These are phyloP conservation scores for Plebejus melissa DNA, from an alignment of 2,888 invertebrate species.

Conservation along the genomic window DNA sequence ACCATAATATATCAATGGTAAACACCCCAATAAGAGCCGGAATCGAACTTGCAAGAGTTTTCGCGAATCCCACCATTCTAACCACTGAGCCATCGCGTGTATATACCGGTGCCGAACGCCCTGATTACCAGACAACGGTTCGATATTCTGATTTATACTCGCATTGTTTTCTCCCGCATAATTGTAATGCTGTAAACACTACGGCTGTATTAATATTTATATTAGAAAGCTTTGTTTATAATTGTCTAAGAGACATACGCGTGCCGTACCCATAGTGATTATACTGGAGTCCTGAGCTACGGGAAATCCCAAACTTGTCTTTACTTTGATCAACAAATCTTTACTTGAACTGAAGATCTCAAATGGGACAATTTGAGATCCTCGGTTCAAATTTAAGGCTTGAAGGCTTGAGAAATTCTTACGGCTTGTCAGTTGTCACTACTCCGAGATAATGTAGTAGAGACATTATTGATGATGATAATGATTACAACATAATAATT, in stretches of 20 bases:
- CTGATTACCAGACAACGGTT: slow-evolving; percentile 49
- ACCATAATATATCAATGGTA: too few relatives aligned
- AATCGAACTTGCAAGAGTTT: background rate
- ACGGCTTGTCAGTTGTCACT: too few relatives aligned
- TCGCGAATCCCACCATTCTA: background rate
- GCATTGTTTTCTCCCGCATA: slow-evolving; percentile 28
- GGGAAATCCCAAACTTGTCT: too few relatives aligned
- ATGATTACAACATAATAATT: too few relatives aligned
- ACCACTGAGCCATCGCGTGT: slow-evolving; percentile 29
- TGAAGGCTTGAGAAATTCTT: too few relatives aligned
- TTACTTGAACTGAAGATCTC: too few relatives aligned
- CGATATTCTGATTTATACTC: slow-evolving; percentile 39
- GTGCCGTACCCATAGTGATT: background rate
- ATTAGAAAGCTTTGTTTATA: slow-evolving; percentile 10
- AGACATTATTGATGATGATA: too few relatives aligned
- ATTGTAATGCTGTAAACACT: slow-evolving; percentile 25
- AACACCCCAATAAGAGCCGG: background rate
- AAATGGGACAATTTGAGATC: too few relatives aligned
- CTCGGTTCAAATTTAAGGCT: too few relatives aligned
- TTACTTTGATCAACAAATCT: too few relatives aligned
- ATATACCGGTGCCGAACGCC: slow-evolving; percentile 41
- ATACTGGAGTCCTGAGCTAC: too few relatives aligned
- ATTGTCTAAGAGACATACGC: background rate
- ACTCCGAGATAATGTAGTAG: too few relatives aligned
- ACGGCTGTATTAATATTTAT: slow-evolving; percentile 16